Base-by-base conservation (phyloP, 2,888 invertebrate genomes). In the Pyrrhosoma nymphula region DNA sequence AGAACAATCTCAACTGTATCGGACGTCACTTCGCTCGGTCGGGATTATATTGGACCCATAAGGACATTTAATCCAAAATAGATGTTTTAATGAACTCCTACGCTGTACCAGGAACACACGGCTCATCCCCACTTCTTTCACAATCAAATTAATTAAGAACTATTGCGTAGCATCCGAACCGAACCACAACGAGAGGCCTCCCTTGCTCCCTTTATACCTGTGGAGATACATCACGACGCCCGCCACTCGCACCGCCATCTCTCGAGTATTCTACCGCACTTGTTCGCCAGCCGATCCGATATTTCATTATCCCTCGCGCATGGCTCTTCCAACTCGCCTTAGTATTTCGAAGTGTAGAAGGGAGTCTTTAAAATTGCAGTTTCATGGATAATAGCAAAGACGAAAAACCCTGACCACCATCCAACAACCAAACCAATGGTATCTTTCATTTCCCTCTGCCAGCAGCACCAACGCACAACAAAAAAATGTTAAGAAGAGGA, bases 221-320 rank as follows among this genome's bases (percentile, higher is more conserved):
- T 82, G 14, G 82, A 35, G 82, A 82, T 35, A 14, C 30, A 30
- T 35, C 14, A 35, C 35, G 16, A 14, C 30, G 35, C 82, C 35
- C 75, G 75, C 82, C 35, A 35, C 82, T 35, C 82, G 82, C 82
- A 35, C 30, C 35, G 82, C 82, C 82, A 82, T 82, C 82, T 82
- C 3, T 35, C 35, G 82, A 82, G 35, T 35, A 1, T 30, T 18
- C 82, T 35, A 3, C 82, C 12, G 82, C 82, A 82, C 82, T 82
- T 26, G 23, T 82, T 82, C 82, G 82, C 82, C 82, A 82, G 6
- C 10, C 30, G 18, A 82, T 0, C 3, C 35, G 26, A 35, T 69
- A 12, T 23, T 69, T n/a, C n/a, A 35, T 16, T n/a, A 82, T 4
- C 16, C n/a, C 16, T 82, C 82, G 16, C 30, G 82, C 35, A 16